A percentile compares a stretch with the other conserved stretches of the same genome.
Evolutionary conservation across 2,888 invertebrate genomes (phyloP).

Genomic region (Frankliniella intonsa): DNA sequence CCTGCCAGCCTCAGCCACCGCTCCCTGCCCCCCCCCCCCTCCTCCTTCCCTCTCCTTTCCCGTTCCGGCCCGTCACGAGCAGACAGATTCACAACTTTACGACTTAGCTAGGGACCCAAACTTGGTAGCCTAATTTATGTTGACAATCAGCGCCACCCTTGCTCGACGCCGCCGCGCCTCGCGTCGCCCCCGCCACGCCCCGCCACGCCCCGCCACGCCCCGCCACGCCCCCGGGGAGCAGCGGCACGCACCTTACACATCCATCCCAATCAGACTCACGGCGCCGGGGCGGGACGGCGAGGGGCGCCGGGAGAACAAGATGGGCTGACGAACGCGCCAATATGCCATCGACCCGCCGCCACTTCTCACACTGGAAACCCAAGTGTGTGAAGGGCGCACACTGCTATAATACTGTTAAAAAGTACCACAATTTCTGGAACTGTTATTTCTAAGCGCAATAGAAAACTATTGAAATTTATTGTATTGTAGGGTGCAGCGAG

Average conservation of each 20-base stretch:
- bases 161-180: neutral
- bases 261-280: neutral
- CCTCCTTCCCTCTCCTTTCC: neutral
- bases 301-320: neutral
- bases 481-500: too few species aligned
- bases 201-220: conserved; percentile 10
- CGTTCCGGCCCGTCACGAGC: conserved; percentile 16
- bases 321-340: too few species aligned
- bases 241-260: neutral
- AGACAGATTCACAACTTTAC: conserved; percentile 26
- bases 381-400: too few species aligned
- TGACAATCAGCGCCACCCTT: conserved; percentile 14
- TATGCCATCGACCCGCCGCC: too few species aligned
- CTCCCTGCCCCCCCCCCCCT: neutral
- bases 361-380: too few species aligned
- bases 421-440: too few species aligned
- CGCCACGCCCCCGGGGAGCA: neutral
- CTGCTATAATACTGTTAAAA: too few species aligned
- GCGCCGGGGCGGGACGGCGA: neutral
- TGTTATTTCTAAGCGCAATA: too few species aligned
- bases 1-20: conserved; percentile 3
- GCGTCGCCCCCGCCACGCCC: conserved; percentile 5
- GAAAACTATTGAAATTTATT: too few species aligned
- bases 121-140: conserved; percentile 21
- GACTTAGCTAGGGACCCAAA: conserved; percentile 20